Percentiles rank a stretch among this genome's conserved stretches.
Evolutionary conservation across 2,888 invertebrate species (phyloP).

Genomic region (Dasypogon diadema): DNA sequence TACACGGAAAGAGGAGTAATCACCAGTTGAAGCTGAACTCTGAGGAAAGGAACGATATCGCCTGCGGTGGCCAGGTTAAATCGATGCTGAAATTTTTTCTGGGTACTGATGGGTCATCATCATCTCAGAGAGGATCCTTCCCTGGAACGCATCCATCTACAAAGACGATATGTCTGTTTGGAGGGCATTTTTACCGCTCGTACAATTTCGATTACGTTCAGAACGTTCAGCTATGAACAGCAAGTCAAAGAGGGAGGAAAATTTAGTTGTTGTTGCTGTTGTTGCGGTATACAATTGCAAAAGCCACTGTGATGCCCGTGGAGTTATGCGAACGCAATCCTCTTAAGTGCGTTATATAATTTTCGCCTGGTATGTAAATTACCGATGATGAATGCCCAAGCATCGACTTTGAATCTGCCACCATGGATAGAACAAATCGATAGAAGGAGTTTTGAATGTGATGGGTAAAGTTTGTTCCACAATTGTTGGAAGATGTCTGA

Average conservation of each 20-base stretch:
- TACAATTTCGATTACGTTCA: constrained; percentile 19
- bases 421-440: constrained; percentile 14
- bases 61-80: constrained; percentile 49
- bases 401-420: constrained; percentile 19
- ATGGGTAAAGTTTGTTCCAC: not conserved
- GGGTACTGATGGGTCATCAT: constrained; percentile 30
- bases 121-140: constrained; percentile 24
- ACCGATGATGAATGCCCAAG: constrained; percentile 31
- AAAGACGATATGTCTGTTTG: constrained; percentile 28
- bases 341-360: constrained; percentile 50
- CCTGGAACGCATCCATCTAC: not conserved
- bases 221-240: constrained; percentile 1
- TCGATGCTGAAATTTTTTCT: constrained; percentile 22
- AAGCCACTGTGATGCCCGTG: not conserved
- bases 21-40: constrained; percentile 29
- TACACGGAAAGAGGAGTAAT: constrained; percentile 49
- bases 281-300: not conserved
- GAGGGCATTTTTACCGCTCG: constrained; percentile 29
- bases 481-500: constrained; percentile 16
- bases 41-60: constrained; percentile 40
- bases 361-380: constrained; percentile 51
- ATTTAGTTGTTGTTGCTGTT: not conserved
- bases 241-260: constrained; percentile 11
- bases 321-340: constrained; percentile 22
- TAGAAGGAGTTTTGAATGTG: constrained; percentile 10